Evolutionary conservation across 2,888 invertebrate genomes (phyloP), one percentile per base, ranked within the genome.

Genomic region (Noctua fimbriata): DNA sequence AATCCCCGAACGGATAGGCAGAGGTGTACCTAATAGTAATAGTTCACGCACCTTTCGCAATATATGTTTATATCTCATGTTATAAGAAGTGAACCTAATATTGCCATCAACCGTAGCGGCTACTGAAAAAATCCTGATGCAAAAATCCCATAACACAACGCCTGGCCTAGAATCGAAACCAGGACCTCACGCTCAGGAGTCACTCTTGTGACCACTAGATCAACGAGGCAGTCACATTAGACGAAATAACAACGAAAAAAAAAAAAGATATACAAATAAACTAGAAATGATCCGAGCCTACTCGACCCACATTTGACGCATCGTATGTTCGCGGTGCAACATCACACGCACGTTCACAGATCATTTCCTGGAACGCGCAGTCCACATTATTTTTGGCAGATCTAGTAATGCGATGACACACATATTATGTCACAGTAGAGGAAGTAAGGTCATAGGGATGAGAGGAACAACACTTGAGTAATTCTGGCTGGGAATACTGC

Each of bases 331-430:
- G 67, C 52, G 66, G 69, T 86, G 85, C 86, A 83, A 74, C 71
- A 73, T 69, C 72, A 71, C 80, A 77, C 77, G 75, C 79, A 55
- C 78, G 79, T 75, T 81, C 76, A 67, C 87, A 76, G 69, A 71
- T 69, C 82, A 73, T 75, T 89, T 88, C 88, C 86, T 84, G 87
- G 89, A 89, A 89, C 84, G 63, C 73, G 65, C 78, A 70, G 81
- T 73, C 80, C 66, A 78, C 73, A 82, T 83, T 89, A 89, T 89
- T 89, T 89, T 89, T 88, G 88, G 89, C 89, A 86, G 88, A 87
- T 88, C 82, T 88, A 84, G 89, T 85, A 88, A 89, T 79, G 63
- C 79, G 86, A 83, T 89, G 89, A 89, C 89, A 89, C 85, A 88
- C 85, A 85, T 81, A 74, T 83, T 79, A 73, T 84, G 84, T 73